These are phyloP conservation scores for Poecile montanus DNA, from an alignment of 2,797 vertebrate species.

Conservation along the genomic window DNA sequence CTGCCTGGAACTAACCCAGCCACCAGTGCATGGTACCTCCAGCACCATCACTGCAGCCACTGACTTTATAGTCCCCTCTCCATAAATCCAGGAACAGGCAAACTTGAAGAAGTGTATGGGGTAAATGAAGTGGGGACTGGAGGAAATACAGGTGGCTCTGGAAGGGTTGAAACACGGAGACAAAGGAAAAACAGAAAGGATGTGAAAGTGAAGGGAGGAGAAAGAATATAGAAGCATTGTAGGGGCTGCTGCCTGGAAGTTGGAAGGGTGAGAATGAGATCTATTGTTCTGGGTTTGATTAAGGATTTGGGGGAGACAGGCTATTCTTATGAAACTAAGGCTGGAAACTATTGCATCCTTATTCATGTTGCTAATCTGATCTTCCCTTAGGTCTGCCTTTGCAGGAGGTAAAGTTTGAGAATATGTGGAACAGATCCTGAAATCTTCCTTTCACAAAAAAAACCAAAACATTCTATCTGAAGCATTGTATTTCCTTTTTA, in stretches of 20 bases:
- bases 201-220: neutral
- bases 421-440: neutral
- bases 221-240: neutral
- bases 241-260: neutral
- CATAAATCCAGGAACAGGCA: neutral
- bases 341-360: neutral
- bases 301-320: neutral
- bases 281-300: neutral
- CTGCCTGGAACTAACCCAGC: neutral
- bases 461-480: accelerated
- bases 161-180: neutral
- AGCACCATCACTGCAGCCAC: neutral
- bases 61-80: neutral
- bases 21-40: neutral
- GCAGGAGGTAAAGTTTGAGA: neutral
- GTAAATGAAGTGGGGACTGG: neutral
- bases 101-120: neutral
- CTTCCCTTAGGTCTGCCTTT: neutral
- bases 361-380: neutral
- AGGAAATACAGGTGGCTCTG: neutral
- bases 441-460: neutral
- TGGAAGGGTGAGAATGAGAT: neutral
- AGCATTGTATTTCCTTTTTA: neutral
- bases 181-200: neutral
- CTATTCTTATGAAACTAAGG: neutral